These are phyloP conservation scores for Tetramorium parvispinum DNA, from an alignment of 1,140 invertebrate species.

Conservation along the genomic window DNA sequence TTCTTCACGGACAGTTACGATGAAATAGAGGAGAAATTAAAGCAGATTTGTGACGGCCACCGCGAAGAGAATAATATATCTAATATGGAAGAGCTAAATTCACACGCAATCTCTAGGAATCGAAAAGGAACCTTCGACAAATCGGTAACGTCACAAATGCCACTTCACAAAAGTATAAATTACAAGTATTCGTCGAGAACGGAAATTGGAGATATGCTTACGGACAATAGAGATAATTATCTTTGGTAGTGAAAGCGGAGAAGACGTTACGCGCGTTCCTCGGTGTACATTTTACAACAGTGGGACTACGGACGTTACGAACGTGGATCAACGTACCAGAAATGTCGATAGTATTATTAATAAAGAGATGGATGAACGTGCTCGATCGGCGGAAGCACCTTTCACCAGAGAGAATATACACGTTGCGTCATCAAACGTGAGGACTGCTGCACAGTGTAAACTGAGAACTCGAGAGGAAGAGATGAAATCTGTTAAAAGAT, in stretches of 20 bases:
- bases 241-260: slow-evolving; percentile 71
- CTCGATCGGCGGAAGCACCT: not conserved
- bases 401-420: slow-evolving; percentile 13
- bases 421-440: slow-evolving; percentile 60
- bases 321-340: not conserved
- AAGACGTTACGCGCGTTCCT: slow-evolving; percentile 47
- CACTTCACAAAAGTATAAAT: slow-evolving; percentile 13
- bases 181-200: slow-evolving; percentile 19
- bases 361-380: slow-evolving; percentile 48
- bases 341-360: slow-evolving; percentile 15
- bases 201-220: slow-evolving; percentile 31
- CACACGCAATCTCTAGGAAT: not conserved
- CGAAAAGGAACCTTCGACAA: slow-evolving; percentile 16
- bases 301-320: not conserved
- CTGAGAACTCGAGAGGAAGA: slow-evolving; percentile 69
- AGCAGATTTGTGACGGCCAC: slow-evolving; percentile 76
- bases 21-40: slow-evolving; percentile 79
- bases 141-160: not conserved
- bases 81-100: slow-evolving; percentile 31
- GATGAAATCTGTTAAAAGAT: slow-evolving; percentile 68
- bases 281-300: not conserved
- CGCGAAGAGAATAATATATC: slow-evolving; percentile 66
- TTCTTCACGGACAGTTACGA: slow-evolving; percentile 71
- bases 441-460: slow-evolving; percentile 71
- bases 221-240: slow-evolving; percentile 63